Evolutionary conservation across 2,888 invertebrate species (phyloP), one percentile per base, ranked within the genome.

Genomic region (Platypus cylindrus): DNA sequence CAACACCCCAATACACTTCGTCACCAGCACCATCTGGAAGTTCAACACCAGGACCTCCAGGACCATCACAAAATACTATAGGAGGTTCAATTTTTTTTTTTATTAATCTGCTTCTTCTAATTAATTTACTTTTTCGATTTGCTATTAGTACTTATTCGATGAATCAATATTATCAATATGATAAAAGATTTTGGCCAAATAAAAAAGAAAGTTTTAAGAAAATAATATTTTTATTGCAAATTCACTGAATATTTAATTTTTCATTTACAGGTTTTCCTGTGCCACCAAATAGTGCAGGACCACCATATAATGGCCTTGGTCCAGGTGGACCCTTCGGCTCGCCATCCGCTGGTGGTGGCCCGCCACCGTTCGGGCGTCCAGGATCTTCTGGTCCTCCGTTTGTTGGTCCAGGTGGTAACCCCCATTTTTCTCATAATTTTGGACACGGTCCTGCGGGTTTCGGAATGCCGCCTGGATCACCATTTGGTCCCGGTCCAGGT

Each of bases 1-100:
- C 69, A 60, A 85, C 72, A 55, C 85, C 78, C 52, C 85, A 78
- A 66, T 86, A 84, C 62, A 83, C 83, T 51, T 83, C 85, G 54
- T 85, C 85, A 45, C 87, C 87, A 52, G 82, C 77, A 54, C 85
- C 82, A 48, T 85, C 73, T 53, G 85, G 76, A 53, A 73, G 79
- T 31, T 85, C 85, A 48, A 84, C 86, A 24, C 85, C 86, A 5
- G 85, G 83, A 40, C 82, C 73, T 32, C 81, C 73, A 33, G 70
- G 68, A 25, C 73, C 74, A 9, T 64, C 63, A 33, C 71, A 70
- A 51, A 64, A 59, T 53, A 66, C 68, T 38, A 64, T 63, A 14
- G 35, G 37, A 31, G 27, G 27, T 27, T 13, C 22, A 24, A 24
- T 30, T 9, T 9, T 26, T 9, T 5, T 26, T n/a, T 26, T 9